A percentile compares a stretch with the other conserved stretches of the same genome.
phyloP scores from a whole-genome alignment of 53 echinoderm and acorn worm species.

The Astropecten irregularis region DNA sequence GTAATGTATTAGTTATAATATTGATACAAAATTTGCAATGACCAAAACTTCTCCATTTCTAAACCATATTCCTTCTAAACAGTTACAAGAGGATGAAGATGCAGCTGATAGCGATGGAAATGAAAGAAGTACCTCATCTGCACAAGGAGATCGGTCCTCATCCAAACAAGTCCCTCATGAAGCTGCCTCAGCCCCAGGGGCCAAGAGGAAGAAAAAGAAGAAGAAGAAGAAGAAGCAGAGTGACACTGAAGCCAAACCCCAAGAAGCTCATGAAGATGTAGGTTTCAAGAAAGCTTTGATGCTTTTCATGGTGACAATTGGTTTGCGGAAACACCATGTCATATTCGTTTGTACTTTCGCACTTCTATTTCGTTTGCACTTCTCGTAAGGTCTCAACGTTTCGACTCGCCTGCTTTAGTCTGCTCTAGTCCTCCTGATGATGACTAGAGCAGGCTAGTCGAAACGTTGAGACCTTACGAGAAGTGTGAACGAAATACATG shows the following conservation, averaged over 20 bases:
- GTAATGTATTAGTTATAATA: background rate
- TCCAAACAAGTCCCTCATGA: constrained; percentile 18
- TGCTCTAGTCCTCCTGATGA: too few species aligned
- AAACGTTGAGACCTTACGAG: too few species aligned
- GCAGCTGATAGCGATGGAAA: constrained; percentile 45
- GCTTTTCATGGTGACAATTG: constrained; percentile 2
- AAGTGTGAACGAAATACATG: too few species aligned
- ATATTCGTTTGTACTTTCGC: too few species aligned
- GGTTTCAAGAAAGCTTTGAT: background rate
- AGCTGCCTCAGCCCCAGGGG: constrained; percentile 56
- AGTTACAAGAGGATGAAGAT: constrained; percentile 57
- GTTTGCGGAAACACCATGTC: background rate
- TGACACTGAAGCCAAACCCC: background rate
- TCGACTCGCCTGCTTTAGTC: too few species aligned
- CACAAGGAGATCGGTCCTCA: constrained; percentile 16
- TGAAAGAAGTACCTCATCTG: background rate
- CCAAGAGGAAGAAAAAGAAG: constrained; percentile 81
- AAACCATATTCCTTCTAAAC: background rate
- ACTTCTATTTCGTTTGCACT: too few species aligned
- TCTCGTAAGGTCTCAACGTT: too few species aligned
- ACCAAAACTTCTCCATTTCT: background rate
- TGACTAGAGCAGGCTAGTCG: too few species aligned
- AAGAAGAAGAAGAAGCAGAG: constrained; percentile 86
- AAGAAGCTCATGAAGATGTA: constrained; percentile 21
- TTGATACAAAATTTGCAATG: background rate